Evolutionary conservation across 2,113 vertebrate species (phyloP).

Genomic region (Catagonus wagneri): DNA sequence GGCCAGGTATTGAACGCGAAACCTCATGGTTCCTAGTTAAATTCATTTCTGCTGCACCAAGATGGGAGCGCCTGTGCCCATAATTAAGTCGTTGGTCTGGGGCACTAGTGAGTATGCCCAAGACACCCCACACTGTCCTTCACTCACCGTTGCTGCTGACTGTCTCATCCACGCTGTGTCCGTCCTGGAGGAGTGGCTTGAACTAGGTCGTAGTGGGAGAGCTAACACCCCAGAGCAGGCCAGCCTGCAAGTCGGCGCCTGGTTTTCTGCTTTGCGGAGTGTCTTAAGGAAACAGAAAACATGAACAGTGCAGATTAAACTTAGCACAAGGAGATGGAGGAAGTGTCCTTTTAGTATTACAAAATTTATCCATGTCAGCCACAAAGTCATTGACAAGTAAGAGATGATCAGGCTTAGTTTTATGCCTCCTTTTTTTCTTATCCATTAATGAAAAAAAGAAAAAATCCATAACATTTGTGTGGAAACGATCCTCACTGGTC

Average conservation of each 20-base stretch:
- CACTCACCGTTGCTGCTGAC: accelerated
- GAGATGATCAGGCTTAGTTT: neutral
- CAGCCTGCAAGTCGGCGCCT: neutral
- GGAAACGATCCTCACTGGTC: neutral
- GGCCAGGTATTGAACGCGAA: too few relatives aligned
- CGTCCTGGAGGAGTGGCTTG: neutral
- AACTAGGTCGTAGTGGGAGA: too few relatives aligned
- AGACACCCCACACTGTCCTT: neutral
- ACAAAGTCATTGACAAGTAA: neutral
- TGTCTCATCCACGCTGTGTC: neutral
- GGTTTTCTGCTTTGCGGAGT: neutral
- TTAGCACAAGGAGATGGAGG: neutral
- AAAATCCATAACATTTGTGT: neutral
- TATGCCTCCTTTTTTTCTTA: neutral
- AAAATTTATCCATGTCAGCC: too few relatives aligned
- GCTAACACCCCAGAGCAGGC: neutral
- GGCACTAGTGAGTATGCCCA: neutral
- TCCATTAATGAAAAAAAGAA: neutral
- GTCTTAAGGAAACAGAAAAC: neutral
- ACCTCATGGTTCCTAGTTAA: too few relatives aligned
- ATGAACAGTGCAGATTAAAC: too few relatives aligned
- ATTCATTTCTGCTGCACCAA: too few relatives aligned
- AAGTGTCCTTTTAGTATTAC: neutral
- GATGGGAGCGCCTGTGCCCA: neutral
- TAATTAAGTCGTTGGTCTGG: neutral